Evolutionary conservation across 2,113 vertebrate genomes (phyloP).

Genomic region (Neoarius graeffei): DNA sequence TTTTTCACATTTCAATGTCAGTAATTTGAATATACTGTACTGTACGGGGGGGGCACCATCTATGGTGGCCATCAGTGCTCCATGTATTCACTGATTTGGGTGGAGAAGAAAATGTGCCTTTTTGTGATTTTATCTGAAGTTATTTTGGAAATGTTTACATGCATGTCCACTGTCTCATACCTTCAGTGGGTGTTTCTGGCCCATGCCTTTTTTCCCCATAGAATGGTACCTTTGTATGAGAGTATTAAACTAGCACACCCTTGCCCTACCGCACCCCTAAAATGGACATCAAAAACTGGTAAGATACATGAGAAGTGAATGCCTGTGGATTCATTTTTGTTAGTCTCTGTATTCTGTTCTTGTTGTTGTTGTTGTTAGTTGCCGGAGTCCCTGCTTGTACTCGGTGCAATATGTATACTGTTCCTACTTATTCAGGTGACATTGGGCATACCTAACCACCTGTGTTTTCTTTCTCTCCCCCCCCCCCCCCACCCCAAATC

Average conservation of each 20-base stretch:
- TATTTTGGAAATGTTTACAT: conserved; percentile 66
- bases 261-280: conserved; percentile 31
- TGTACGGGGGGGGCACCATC: background rate
- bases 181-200: conserved; percentile 66
- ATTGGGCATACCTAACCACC: no score
- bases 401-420: no score
- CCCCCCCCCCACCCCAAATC: no score
- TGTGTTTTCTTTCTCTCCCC: no score
- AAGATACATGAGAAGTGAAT: conserved; percentile 6
- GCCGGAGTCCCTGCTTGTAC: no score
- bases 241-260: conserved; percentile 49
- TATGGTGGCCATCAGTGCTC: background rate
- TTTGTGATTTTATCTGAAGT: conserved; percentile 52
- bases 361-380: background rate
- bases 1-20: background rate
- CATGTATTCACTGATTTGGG: background rate
- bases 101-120: conserved; percentile 48
- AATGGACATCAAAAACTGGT: conserved; percentile 16
- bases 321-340: background rate
- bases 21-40: conserved; percentile 8
- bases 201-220: conserved; percentile 46
- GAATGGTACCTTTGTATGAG: conserved; percentile 70
- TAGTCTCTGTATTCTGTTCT: background rate
- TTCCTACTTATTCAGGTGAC: no score
- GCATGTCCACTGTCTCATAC: conserved; percentile 63